phyloP scores from a whole-genome alignment of 2,797 vertebrate genomes.

The Synaphobranchus kaupii region DNA sequence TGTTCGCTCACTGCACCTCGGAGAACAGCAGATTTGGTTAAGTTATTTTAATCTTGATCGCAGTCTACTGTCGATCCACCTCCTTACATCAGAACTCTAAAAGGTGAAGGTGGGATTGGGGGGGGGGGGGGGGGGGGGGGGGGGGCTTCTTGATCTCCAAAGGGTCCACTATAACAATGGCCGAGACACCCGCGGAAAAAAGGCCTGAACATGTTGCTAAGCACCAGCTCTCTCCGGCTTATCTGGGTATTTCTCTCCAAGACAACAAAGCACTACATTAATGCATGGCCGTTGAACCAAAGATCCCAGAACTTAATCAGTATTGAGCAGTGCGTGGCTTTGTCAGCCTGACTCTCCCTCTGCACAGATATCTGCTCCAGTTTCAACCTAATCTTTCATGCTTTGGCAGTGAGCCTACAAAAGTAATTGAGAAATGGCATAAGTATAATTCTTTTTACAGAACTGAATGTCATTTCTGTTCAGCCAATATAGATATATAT shows the following conservation, averaged over 20 bases:
- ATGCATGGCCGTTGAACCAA: constrained; percentile 26
- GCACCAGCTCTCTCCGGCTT: constrained; percentile 35
- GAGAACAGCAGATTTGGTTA: neutral
- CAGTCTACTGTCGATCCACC: constrained; percentile 4
- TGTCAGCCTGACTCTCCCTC: constrained; percentile 1
- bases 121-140: neutral
- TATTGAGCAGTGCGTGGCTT: constrained; percentile 3
- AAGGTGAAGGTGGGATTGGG: constrained; percentile 3
- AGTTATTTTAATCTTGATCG: constrained; percentile 16
- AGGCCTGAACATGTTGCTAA: constrained; percentile 51
- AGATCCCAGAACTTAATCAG: constrained; percentile 32
- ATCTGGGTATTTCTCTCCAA: constrained; percentile 41
- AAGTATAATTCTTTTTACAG: neutral
- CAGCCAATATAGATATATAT: neutral
- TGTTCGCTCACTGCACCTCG: neutral
- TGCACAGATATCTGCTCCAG: neutral
- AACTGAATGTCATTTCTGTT: neutral
- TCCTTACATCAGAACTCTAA: constrained; percentile 2
- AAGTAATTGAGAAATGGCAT: constrained; percentile 8
- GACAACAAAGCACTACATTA: constrained; percentile 34
- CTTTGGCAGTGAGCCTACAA: neutral
- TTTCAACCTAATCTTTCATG: constrained; percentile 7
- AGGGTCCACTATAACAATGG: constrained; percentile 20
- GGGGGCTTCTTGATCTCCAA: neutral
- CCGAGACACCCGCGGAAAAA: constrained; percentile 16